These are phyloP conservation scores for Crambe crambe DNA, from an alignment of 37 sponge, comb jelly and placozoan genomes.

Conservation along the genomic window DNA sequence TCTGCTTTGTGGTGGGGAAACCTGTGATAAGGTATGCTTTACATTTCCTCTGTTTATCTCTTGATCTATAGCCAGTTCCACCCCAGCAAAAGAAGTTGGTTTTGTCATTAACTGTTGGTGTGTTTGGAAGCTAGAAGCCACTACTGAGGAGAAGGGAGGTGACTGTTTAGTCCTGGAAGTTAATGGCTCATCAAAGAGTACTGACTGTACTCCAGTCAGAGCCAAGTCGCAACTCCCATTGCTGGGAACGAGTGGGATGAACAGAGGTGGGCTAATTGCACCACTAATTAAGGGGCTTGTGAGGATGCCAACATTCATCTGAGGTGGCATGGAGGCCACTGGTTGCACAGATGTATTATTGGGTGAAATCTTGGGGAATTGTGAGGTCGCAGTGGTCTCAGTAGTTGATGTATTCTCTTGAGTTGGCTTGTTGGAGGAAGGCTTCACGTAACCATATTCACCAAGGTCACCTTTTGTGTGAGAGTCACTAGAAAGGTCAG, in stretches of 20 bases:
- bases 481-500: too few species aligned
- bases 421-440: background rate
- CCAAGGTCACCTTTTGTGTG: too few species aligned
- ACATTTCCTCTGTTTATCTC: background rate
- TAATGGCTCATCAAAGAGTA: background rate
- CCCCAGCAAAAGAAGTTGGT: background rate
- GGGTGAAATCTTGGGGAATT: background rate
- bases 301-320: background rate
- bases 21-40: background rate
- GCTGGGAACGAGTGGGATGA: background rate
- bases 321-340: background rate
- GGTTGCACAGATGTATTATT: background rate
- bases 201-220: background rate
- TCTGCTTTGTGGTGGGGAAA: background rate
- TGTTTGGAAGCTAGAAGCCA: too few species aligned
- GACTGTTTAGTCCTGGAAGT: background rate
- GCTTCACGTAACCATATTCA: background rate
- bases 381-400: background rate
- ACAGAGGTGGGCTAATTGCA: background rate
- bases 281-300: background rate
- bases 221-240: too few species aligned
- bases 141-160: constrained; percentile 4
- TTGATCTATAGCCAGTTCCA: background rate
- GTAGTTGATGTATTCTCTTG: background rate
- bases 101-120: too few species aligned